Base-by-base conservation (phyloP, 2,797 vertebrate genomes). In the Galago senegalensis region DNA sequence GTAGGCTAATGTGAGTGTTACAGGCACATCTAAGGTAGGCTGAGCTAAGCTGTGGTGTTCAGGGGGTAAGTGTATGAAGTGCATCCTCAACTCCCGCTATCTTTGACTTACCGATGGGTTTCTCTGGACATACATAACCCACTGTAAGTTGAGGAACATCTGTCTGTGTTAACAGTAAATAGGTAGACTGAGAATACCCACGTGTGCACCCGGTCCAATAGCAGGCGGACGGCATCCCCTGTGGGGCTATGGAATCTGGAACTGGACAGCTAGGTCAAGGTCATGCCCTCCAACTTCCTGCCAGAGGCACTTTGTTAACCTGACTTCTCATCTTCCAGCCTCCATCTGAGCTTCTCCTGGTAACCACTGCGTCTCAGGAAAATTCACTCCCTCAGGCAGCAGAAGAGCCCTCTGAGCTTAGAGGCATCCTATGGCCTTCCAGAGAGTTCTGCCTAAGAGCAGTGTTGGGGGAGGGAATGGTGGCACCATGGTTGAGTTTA, bases 171-270 rank as follows among this genome's bases (percentile, higher is more conserved):
- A 81, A 29, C 31, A n/a, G 0, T 0, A 5, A 5, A 1, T 0
- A 7, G 27, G 40, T 8, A 8, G n/a, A 53, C 20, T 12, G 16
- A n/a, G 11, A 14, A 20, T 0, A 0, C 34, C 34, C 18, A 0
- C 1, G 7, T 37, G 61, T 6, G 63, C 20, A 21, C 9, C 46
- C n/a, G 43, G 29, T 34, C 73, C 61, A 12, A 7, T 5, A 5
- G 0, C 0, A 13, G 13, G 11, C 10, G 0, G 67, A 56, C 4
- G 0, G 34, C 49, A 13, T 12, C 46, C 34, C 8, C 3, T 0
- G n/a, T 9, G 20, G 40, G 40, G 53, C 4, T 58, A 21, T 27
- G 9, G 18, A 46, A 37, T 43, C 27, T 1, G 14, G 40, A 56
- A 9, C 56, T 76, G 14, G 29, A 14, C 46, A 0, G 14, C 11